These are phyloP conservation scores for Mactra quadrangularis DNA, from an alignment of 1,140 invertebrate genomes.

Conservation along the genomic window DNA sequence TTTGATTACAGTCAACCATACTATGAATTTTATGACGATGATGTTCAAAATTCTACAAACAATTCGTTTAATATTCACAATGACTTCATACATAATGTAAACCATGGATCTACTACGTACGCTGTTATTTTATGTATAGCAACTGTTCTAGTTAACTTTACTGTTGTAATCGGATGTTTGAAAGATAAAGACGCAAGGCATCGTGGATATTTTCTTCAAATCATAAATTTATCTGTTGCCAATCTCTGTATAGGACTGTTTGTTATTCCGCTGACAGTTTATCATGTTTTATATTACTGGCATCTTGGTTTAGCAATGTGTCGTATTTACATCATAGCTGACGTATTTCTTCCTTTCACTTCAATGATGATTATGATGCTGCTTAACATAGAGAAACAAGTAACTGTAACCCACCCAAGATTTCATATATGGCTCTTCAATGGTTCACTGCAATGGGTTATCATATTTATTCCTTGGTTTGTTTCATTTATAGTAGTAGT, in stretches of 20 bases:
- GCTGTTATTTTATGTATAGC: neutral
- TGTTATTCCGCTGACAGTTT: constrained; percentile 44
- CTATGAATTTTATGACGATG: too few relatives aligned
- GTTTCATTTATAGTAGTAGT: constrained; percentile 22
- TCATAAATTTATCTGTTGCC: constrained; percentile 43
- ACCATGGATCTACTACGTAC: constrained; percentile 13
- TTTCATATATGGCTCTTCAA: constrained; percentile 45
- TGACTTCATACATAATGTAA: constrained; percentile 20
- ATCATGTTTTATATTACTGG: constrained; percentile 36
- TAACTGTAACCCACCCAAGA: constrained; percentile 12
- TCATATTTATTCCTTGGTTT: constrained; percentile 40
- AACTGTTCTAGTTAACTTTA: constrained; percentile 23
- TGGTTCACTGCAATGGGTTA: constrained; percentile 24
- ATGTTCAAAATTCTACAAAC: too few relatives aligned
- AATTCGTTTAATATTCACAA: neutral
- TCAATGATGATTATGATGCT: constrained; percentile 28
- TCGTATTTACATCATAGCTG: constrained; percentile 25
- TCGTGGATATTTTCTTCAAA: constrained; percentile 18
- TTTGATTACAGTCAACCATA: too few relatives aligned
- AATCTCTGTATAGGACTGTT: constrained; percentile 36
- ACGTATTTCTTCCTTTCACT: constrained; percentile 37
- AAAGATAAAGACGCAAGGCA: neutral
- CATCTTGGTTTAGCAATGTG: constrained; percentile 36
- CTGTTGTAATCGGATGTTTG: constrained; percentile 26
- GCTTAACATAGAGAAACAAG: constrained; percentile 18